phyloP scores from a whole-genome alignment of 2,113 vertebrate species.

The Paraplagusia blochii region DNA sequence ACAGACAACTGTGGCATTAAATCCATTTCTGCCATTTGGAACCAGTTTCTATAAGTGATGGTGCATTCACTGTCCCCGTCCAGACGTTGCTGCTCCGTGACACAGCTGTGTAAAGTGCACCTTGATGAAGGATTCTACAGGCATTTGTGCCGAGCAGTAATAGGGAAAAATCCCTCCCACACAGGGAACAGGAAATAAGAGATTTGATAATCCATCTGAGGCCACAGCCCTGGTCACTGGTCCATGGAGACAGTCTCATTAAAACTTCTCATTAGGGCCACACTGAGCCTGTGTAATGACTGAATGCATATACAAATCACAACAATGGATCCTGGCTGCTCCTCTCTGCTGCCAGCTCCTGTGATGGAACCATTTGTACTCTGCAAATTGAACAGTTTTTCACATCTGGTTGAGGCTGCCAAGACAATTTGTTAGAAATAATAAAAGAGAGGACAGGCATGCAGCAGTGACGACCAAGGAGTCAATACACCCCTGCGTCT shows the following conservation, averaged over 20 bases:
- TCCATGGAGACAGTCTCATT: constrained; percentile 65
- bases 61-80: too few relatives aligned
- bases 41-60: too few relatives aligned
- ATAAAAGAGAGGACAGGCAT: background rate
- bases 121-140: constrained; percentile 55
- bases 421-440: constrained; percentile 1
- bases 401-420: constrained; percentile 29
- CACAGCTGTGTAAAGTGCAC: constrained; percentile 39
- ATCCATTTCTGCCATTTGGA: too few relatives aligned
- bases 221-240: constrained; percentile 52
- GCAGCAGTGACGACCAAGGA: too few relatives aligned
- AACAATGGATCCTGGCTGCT: constrained; percentile 29
- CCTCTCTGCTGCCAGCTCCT: constrained; percentile 28
- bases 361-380: constrained; percentile 49
- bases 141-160: constrained; percentile 51
- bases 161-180: constrained; percentile 53
- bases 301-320: constrained; percentile 70
- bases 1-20: too few relatives aligned
- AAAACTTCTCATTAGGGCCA: constrained; percentile 76
- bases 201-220: constrained; percentile 70
- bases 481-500: too few relatives aligned
- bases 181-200: constrained; percentile 65
- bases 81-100: constrained; percentile 16
- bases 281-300: constrained; percentile 68
- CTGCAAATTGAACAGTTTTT: constrained; percentile 32